Conservation (phyloP, 2,113 vertebrate genomes). For the Lucifuga dentata region DNA sequence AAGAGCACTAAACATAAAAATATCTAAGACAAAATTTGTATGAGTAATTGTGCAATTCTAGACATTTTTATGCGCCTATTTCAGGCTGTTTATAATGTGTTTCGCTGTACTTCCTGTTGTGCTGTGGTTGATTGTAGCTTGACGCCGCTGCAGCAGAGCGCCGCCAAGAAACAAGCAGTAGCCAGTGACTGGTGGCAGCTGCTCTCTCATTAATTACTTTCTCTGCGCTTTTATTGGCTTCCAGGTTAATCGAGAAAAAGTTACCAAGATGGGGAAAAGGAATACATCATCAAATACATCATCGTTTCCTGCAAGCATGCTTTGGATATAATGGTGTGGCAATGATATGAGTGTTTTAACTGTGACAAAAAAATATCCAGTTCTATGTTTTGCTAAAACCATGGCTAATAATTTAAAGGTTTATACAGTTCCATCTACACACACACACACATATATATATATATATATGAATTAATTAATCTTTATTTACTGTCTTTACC, state of each 20-base stretch:
- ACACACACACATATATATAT: too few relatives aligned
- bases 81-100: too few relatives aligned
- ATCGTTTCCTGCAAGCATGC: conserved; percentile 25
- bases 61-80: too few relatives aligned
- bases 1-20: too few relatives aligned
- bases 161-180: conserved; percentile 37
- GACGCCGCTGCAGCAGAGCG: conserved; percentile 3
- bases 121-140: conserved; percentile 6
- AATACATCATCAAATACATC: conserved; percentile 53
- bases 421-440: too few relatives aligned
- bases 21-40: too few relatives aligned
- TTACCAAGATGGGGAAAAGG: conserved; percentile 7
- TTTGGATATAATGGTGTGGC: conserved; percentile 32
- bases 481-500: too few relatives aligned
- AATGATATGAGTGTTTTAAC: conserved; percentile 50
- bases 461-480: too few relatives aligned
- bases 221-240: conserved; percentile 63
- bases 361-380: too few relatives aligned
- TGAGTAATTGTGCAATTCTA: too few relatives aligned
- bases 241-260: conserved; percentile 1
- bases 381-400: too few relatives aligned
- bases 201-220: conserved; percentile 54
- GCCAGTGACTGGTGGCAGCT: conserved; percentile 15
- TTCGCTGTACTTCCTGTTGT: background rate
- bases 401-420: too few relatives aligned